Percentiles rank a stretch among this genome's conserved stretches.
These are phyloP conservation scores for Arvicanthis niloticus DNA, from an alignment of 2,113 vertebrate species.

Conservation along the genomic window DNA sequence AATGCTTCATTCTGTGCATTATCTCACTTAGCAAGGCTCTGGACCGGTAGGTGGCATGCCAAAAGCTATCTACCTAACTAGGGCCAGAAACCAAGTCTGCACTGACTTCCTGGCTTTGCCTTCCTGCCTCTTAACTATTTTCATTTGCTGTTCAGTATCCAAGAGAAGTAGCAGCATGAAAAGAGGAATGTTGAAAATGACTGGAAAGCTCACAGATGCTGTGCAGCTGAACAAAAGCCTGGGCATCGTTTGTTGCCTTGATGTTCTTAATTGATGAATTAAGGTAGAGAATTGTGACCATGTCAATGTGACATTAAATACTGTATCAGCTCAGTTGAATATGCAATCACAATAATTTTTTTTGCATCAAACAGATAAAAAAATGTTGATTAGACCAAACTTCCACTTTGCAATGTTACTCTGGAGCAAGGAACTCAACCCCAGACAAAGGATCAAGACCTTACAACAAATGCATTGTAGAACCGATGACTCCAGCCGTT, in stretches of 20 bases:
- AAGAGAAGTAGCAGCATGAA: neutral
- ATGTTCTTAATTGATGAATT: slow-evolving; percentile 62
- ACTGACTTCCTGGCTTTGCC: neutral
- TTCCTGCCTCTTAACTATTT: neutral
- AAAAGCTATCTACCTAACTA: neutral
- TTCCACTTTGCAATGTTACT: slow-evolving; percentile 17
- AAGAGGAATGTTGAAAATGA: neutral
- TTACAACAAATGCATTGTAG: slow-evolving; percentile 22
- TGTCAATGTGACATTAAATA: slow-evolving; percentile 48
- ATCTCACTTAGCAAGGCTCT: neutral
- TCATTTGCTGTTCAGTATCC: neutral
- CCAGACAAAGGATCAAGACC: slow-evolving; percentile 28
- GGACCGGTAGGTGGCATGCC: neutral
- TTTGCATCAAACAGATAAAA: slow-evolving; percentile 35
- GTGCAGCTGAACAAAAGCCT: neutral
- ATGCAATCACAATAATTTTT: slow-evolving; percentile 17
- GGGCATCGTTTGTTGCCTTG: neutral
- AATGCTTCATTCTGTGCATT: neutral
- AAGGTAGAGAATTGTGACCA: slow-evolving; percentile 26
- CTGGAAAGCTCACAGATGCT: neutral
- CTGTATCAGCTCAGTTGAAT: neutral
- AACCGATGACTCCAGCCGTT: slow-evolving; percentile 24
- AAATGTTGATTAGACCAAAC: slow-evolving; percentile 23
- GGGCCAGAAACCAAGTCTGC: neutral
- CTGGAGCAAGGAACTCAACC: slow-evolving; percentile 22